Conservation (phyloP, 2,113 vertebrate species). For the Recurvirostra avosetta region DNA sequence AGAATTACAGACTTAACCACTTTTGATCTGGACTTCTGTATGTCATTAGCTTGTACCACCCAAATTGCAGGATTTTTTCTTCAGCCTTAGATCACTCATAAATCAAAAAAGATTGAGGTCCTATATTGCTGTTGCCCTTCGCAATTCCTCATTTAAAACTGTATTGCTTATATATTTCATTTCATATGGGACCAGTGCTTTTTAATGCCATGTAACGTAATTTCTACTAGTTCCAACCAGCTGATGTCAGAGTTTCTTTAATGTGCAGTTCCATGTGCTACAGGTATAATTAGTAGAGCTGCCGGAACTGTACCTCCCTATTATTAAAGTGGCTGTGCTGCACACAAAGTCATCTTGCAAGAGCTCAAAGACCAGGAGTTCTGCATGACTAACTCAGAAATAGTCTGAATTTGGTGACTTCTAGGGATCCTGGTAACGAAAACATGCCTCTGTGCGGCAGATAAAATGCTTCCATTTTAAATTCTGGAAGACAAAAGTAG, state of each 20-base stretch:
- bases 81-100: background rate
- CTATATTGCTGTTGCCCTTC: background rate
- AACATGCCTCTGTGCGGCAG: background rate
- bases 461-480: background rate
- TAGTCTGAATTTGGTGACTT: background rate
- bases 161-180: background rate
- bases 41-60: background rate
- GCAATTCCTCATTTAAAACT: background rate
- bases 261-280: background rate
- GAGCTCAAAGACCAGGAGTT: background rate
- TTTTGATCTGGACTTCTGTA: background rate
- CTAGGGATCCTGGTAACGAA: background rate
- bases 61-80: background rate
- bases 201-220: background rate
- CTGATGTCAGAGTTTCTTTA: background rate
- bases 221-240: background rate
- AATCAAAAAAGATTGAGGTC: background rate
- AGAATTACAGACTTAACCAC: background rate
- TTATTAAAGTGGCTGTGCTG: background rate
- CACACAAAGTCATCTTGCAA: background rate
- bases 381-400: background rate
- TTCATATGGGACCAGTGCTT: background rate
- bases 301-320: background rate
- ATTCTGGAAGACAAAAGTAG: background rate
- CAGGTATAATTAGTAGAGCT: background rate